Evolutionary conservation across 2,888 invertebrate genomes (phyloP), one percentile per base, ranked within the genome.

Genomic region (Zhengitettix transpicula): DNA sequence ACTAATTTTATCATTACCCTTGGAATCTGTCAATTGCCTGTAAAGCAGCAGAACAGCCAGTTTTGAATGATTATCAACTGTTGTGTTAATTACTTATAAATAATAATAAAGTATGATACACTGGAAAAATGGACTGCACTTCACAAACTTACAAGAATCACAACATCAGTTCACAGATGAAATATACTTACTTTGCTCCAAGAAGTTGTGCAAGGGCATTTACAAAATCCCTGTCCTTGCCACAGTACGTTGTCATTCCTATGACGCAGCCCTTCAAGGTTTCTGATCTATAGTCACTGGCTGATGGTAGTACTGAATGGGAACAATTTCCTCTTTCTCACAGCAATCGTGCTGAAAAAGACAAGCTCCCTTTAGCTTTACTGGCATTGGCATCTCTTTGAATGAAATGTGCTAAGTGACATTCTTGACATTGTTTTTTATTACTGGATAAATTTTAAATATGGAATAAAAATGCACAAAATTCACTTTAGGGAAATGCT

Each of bases 221-320:
- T 0, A 94, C 75, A 68, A 85, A 91, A 28, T 79, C 80, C 40
- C 91, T 75, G 73, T 93, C 91, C 10, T 79, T 75, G 0, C 83
- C 83, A 12, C 77, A 74, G 71, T 89, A 93, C 0, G 85, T 83
- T 67, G 90, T 92, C 64, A 91, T 79, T 11, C 88, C 85, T 59
- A 92, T 79, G 0, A 89, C 87, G 67, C 88, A 87, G 53, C 81
- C 83, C 0, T 70, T 67, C 17, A 94, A 72, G 0, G 68, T 5
- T 71, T 67, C 10, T 73, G 71, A 0, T 75, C 72, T 40, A 79
- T 67, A 0, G 77, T 77, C 55, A 87, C 75, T 0, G 87, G 86
- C 16, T 77, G 75, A 69, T 90, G 89, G 70, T 83, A 90, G 73
- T 89, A 89, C 65, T 80, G 73, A 10, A 85, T 71, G 0, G 81